Conservation (phyloP, 2,113 vertebrate species). For the Agelaius phoeniceus region DNA sequence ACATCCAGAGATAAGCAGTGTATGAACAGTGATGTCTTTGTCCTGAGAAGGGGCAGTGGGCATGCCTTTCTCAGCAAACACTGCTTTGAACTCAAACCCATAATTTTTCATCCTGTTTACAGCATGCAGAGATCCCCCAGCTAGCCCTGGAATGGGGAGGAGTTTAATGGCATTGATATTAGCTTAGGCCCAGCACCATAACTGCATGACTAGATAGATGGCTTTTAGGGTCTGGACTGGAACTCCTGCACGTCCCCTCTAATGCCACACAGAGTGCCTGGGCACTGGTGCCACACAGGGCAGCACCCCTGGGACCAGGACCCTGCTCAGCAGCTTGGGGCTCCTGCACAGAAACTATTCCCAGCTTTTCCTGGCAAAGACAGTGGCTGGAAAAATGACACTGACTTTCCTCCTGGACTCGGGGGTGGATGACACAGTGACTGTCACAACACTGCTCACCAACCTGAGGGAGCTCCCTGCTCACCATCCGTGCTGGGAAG, state of each 20-base stretch:
- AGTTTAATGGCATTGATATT: not conserved
- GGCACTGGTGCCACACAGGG: not conserved
- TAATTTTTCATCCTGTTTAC: not conserved
- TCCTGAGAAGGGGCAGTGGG: not conserved
- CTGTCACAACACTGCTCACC: not conserved
- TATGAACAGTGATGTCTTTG: not conserved
- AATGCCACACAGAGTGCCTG: fast-evolving
- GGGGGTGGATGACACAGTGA: not conserved
- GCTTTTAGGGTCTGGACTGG: not conserved
- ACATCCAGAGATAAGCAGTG: not conserved
- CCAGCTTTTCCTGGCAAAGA: not conserved
- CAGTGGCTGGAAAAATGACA: not conserved
- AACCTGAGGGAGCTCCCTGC: not conserved
- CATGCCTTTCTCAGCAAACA: not conserved
- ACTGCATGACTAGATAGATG: not conserved
- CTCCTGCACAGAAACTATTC: not conserved
- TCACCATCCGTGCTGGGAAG: not conserved
- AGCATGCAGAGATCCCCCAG: not conserved
- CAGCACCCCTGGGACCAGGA: not conserved
- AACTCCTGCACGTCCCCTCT: fast-evolving
- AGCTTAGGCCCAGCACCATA: not conserved
- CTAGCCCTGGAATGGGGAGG: not conserved
- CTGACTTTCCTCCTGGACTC: not conserved
- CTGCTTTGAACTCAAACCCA: not conserved
- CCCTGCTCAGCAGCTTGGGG: not conserved